A percentile compares a stretch with the other conserved stretches of the same genome.
Evolutionary conservation across 2,797 vertebrate genomes (phyloP).

Genomic region (Bradypus variegatus): DNA sequence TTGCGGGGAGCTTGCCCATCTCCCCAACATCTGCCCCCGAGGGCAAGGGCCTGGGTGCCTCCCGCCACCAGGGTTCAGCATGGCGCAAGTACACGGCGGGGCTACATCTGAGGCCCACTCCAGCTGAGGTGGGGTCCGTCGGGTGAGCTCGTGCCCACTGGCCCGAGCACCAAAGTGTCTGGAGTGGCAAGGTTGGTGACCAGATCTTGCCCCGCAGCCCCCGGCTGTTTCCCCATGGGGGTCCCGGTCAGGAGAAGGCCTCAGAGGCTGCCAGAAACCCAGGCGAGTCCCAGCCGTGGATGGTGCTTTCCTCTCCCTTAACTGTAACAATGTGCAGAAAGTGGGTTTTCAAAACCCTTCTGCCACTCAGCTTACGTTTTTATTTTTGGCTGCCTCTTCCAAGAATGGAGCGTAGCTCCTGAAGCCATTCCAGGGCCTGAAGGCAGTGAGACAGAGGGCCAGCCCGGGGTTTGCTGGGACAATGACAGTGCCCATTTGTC

Average conservation of each 20-base stretch:
- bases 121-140: neutral
- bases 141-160: fast-evolving
- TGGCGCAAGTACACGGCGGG: neutral
- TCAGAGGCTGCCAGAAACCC: fast-evolving
- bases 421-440: too few relatives aligned
- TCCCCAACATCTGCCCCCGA: too few relatives aligned
- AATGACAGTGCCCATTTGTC: too few relatives aligned
- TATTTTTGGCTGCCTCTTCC: neutral
- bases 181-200: fast-evolving
- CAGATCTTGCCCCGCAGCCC: fast-evolving
- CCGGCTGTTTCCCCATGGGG: neutral
- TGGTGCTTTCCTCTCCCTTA: neutral
- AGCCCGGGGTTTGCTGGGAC: too few relatives aligned
- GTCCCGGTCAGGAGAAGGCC: neutral
- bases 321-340: neutral
- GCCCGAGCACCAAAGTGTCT: fast-evolving
- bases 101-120: fast-evolving
- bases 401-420: neutral
- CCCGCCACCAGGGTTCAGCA: neutral
- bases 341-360: neutral
- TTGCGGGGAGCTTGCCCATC: too few relatives aligned
- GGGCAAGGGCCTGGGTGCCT: neutral
- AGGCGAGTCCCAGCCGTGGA: neutral
- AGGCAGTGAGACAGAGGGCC: too few relatives aligned
- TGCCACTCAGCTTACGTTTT: neutral